Base-by-base conservation (phyloP, 2,113 vertebrate species). In the Ptilorrhoa leucosticta region DNA sequence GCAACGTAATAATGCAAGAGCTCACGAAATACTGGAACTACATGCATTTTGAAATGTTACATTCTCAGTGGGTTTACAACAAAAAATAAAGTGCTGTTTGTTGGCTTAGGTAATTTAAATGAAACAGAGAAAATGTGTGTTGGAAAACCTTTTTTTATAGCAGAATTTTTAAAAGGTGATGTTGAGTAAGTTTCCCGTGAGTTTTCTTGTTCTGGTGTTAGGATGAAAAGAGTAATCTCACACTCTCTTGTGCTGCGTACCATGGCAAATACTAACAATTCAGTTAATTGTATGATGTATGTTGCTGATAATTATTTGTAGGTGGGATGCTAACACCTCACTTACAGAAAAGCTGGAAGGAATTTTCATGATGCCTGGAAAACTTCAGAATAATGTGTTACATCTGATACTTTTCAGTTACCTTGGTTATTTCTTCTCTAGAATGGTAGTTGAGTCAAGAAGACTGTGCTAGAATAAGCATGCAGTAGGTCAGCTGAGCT, bases 171-270 rank as follows among this genome's bases (percentile, higher is more conserved):
- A 27, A 47, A 65, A 83, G 42, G 7, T 47, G 17, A 26, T 13
- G 2, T 45, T 64, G 17, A 53, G 8, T 71, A 66, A 53, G 9
- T 60, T 93, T 42, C 11, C 10, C 21, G 9, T 6, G 5, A 71
- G 15, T 66, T 72, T 65, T 73, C 16, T 64, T 64, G 4, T 71
- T 80, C 42, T 86, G 23, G 1, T 68, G 7, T 54, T 60, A 64
- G 45, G 27, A 30, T 60, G 35, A 72, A 66, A 69, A 66, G 19
- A 30, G 22, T 85, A 42, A 61, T 64, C 10, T 89, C 40, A 37
- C 19, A 61, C 9, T 13, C 0, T 56, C 11, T 71, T 61, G 28
- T 69, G 31, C 42, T 65, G 8, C 0, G 0, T 37, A 13, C 50
- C 26, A 3, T 63, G 47, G 47, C 24, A 83, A 80, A 77, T 70